These are phyloP conservation scores for Bostrychus sinensis DNA, from an alignment of 2,113 vertebrate genomes.

Conservation along the genomic window DNA sequence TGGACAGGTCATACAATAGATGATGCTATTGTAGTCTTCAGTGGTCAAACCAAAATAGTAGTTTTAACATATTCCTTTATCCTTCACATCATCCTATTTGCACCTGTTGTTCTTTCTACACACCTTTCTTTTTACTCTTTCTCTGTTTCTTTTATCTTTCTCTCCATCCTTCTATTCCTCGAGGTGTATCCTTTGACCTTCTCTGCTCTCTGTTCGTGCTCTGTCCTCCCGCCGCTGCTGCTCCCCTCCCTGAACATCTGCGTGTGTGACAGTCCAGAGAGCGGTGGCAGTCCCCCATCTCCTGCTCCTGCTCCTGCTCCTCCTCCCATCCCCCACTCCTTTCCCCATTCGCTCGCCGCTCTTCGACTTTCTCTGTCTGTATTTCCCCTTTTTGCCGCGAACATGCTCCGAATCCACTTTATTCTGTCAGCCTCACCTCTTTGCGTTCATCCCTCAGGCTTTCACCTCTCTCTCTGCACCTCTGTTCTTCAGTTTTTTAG, in stretches of 20 bases:
- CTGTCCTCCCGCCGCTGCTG: constrained; percentile 41
- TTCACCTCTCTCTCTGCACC: constrained; percentile 54
- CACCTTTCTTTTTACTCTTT: constrained; percentile 17
- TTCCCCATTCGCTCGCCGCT: constrained; percentile 11
- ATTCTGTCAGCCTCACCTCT: constrained; percentile 45
- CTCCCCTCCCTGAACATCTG: constrained; percentile 73
- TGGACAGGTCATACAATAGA: no score
- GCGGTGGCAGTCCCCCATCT: constrained; percentile 55
- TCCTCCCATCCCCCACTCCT: constrained; percentile 16
- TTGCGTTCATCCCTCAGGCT: constrained; percentile 19
- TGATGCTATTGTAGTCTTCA: no score
- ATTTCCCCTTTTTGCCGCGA: background rate
- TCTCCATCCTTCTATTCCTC: constrained; percentile 25
- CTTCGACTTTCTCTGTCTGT: constrained; percentile 20
- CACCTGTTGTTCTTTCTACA: constrained; percentile 4
- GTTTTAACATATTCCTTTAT: background rate
- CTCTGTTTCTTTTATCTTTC: constrained; percentile 32
- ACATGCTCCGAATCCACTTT: constrained; percentile 34
- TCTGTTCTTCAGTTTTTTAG: constrained; percentile 23
- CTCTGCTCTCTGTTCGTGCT: constrained; percentile 39
- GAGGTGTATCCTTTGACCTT: constrained; percentile 64
- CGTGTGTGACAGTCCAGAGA: constrained; percentile 72
- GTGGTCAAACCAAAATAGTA: no score
- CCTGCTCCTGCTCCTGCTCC: constrained; percentile 24
- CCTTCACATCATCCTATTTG: constrained; percentile 13